A percentile compares a stretch with the other conserved stretches of the same genome.
These are phyloP conservation scores for Sinohyriopsis cumingii DNA, from an alignment of 2,888 invertebrate species.

Conservation along the genomic window DNA sequence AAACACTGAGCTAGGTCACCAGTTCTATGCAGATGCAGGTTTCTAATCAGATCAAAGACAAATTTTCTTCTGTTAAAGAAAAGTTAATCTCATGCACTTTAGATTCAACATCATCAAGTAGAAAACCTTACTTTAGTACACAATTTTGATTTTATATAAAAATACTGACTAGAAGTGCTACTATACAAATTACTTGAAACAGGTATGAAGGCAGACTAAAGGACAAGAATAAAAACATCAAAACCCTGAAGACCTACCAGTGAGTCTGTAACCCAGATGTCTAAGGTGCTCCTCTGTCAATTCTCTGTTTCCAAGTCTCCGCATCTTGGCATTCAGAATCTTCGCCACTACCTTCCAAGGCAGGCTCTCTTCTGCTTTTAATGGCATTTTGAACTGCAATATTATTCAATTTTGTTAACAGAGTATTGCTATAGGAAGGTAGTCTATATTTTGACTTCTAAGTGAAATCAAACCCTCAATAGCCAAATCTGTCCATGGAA, in stretches of 20 bases:
- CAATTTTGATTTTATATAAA: neutral
- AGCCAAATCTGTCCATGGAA: no score
- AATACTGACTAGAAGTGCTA: neutral
- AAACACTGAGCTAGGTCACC: no score
- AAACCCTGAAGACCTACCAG: conserved; percentile 19
- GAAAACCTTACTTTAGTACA: no score
- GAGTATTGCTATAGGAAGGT: no score
- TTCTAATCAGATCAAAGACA: no score
- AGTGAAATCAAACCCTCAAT: no score
- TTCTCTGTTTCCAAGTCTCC: conserved; percentile 13
- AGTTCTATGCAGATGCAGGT: no score
- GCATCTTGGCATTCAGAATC: conserved; percentile 36
- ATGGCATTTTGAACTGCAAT: conserved; percentile 28
- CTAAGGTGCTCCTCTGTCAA: conserved; percentile 32
- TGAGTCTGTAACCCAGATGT: conserved; percentile 34
- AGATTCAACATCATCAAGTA: no score
- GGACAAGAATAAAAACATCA: neutral
- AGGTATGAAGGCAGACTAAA: neutral
- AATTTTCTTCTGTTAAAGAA: no score
- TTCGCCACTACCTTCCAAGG: conserved; percentile 31
- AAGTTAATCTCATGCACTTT: no score
- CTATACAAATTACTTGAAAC: neutral
- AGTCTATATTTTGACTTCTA: no score
- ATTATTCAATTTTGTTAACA: neutral
- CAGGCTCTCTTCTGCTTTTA: conserved; percentile 11